These are phyloP conservation scores for Sterna hirundo DNA, from an alignment of 2,113 vertebrate genomes.

Conservation along the genomic window DNA sequence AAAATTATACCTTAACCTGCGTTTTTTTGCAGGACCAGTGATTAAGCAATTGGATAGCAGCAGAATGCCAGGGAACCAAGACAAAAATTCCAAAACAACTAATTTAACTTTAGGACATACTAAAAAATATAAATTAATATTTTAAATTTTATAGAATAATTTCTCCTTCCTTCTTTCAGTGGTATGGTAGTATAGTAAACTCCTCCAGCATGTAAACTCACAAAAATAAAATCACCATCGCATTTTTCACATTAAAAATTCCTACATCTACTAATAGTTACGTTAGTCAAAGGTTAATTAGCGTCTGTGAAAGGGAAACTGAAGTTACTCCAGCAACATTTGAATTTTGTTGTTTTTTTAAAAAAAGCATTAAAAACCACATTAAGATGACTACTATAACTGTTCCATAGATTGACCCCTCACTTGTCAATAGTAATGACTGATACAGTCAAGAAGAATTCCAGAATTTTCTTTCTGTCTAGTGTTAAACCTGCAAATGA, in stretches of 20 bases:
- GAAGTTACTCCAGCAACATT: constrained; percentile 45
- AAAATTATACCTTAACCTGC: neutral
- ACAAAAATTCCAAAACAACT: neutral
- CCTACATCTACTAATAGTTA: neutral
- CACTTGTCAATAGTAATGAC: constrained; percentile 75
- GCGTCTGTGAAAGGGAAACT: constrained; percentile 58
- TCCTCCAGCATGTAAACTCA: neutral
- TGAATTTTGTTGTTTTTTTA: constrained; percentile 58
- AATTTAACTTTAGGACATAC: neutral
- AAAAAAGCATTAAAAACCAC: constrained; percentile 64
- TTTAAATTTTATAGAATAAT: neutral
- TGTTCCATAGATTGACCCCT: constrained; percentile 72
- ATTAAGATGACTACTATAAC: constrained; percentile 74
- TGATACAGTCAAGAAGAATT: constrained; percentile 78
- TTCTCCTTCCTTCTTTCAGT: neutral
- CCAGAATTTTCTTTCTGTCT: constrained; percentile 73
- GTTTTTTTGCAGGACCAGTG: neutral
- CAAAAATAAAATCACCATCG: neutral
- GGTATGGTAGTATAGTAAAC: neutral
- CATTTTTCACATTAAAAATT: neutral
- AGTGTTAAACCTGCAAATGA: constrained; percentile 70
- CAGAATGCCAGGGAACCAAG: neutral
- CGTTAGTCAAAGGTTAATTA: constrained; percentile 75
- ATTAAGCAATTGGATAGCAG: neutral
- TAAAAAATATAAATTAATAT: neutral